These are phyloP conservation scores for Phasia obesa DNA, from an alignment of 2,888 invertebrate species.

Conservation along the genomic window DNA sequence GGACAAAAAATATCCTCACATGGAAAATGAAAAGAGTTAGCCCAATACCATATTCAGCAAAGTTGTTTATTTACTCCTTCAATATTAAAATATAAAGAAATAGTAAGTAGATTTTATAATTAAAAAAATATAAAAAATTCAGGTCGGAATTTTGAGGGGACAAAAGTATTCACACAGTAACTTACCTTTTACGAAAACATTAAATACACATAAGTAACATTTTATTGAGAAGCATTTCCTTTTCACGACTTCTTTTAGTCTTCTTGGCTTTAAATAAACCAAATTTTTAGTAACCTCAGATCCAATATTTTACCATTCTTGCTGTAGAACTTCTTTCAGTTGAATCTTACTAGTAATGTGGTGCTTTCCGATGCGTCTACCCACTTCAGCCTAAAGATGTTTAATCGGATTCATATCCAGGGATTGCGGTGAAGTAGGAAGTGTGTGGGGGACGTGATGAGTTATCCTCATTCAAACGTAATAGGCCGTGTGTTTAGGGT, in stretches of 20 bases:
- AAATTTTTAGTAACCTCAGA: constrained; percentile 18
- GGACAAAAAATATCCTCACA: no score
- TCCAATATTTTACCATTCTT: constrained; percentile 18
- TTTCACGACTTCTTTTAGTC: constrained; percentile 13
- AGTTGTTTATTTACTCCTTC: constrained; percentile 1
- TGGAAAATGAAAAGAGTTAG: no score
- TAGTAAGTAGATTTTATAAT: neutral
- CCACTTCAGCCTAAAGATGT: constrained; percentile 28
- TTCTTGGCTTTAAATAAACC: no score
- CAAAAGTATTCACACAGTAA: constrained; percentile 13
- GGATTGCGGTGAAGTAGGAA: constrained; percentile 5
- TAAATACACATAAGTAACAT: constrained; percentile 2
- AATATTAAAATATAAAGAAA: constrained; percentile 8
- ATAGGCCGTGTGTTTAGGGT: constrained; percentile 1
- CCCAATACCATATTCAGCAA: no score
- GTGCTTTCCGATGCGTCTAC: constrained; percentile 12
- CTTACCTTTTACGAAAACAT: neutral
- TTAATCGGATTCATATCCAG: constrained; percentile 5
- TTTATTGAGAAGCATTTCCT: constrained; percentile 31
- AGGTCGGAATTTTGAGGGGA: neutral
- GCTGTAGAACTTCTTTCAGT: constrained; percentile 15
- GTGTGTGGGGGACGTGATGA: constrained; percentile 4
- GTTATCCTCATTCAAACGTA: constrained; percentile 1
- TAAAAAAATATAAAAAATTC: neutral
- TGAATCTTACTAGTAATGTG: constrained; percentile 22